phyloP scores from a whole-genome alignment of 2,113 vertebrate genomes.

The Hyla sarda region DNA sequence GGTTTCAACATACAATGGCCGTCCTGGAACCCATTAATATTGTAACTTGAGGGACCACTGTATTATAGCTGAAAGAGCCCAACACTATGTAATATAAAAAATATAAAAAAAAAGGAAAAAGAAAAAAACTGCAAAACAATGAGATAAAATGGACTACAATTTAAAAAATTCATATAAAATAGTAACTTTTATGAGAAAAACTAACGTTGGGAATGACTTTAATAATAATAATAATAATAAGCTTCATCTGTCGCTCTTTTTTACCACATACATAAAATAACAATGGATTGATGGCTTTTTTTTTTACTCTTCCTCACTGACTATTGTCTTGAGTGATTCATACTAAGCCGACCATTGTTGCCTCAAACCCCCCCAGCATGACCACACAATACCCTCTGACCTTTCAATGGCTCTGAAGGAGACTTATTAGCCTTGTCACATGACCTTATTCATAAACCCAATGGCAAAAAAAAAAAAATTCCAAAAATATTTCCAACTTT shows the following conservation, averaged over 20 bases:
- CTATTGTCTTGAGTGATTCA: constrained; percentile 16
- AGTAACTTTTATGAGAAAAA: too few relatives aligned
- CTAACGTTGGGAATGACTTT: neutral
- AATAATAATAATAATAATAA: neutral
- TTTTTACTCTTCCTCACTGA: neutral
- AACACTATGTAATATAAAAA: too few relatives aligned
- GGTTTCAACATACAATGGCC: too few relatives aligned
- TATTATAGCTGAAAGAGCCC: too few relatives aligned
- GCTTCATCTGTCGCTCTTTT: constrained; percentile 26
- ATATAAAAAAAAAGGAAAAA: too few relatives aligned
- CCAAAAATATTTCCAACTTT: neutral
- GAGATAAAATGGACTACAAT: too few relatives aligned
- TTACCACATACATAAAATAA: neutral
- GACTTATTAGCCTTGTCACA: neutral
- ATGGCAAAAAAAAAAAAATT: neutral
- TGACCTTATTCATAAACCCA: too few relatives aligned
- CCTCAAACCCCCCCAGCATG: neutral
- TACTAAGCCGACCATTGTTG: constrained; percentile 1
- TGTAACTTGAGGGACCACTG: too few relatives aligned
- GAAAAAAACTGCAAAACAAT: too few relatives aligned
- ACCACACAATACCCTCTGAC: constrained; percentile 31
- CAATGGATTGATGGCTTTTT: neutral
- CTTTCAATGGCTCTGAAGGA: constrained; percentile 25
- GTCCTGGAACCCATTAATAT: too few relatives aligned
- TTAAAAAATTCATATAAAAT: too few relatives aligned